Base-by-base conservation (phyloP, 1,140 invertebrate genomes). In the Meteorus sp. region DNA sequence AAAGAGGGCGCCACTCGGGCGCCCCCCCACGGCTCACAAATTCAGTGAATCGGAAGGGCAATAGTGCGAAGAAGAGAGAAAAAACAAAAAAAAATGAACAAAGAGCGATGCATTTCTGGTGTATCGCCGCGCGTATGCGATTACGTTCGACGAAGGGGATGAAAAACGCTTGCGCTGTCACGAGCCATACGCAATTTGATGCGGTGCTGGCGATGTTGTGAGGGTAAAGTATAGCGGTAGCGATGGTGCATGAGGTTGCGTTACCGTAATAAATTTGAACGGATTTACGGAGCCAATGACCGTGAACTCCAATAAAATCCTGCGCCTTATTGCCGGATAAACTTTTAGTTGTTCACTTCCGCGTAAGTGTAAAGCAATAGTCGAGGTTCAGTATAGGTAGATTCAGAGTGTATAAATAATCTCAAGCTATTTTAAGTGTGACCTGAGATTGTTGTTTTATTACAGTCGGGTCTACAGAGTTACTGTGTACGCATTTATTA, bases 61-160 rank as follows among this genome's bases (percentile, higher is more conserved):
- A 48, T n/a, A n/a, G n/a, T n/a, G n/a, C n/a, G n/a, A 48, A 48
- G 45, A 22, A 48, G 23, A 25, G 23, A 48, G 23, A 48, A 39
- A n/a, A 39, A 39, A 37, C 17, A 8, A 43, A 8, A 11, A 19
- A 17, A n/a, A 43, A 17, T 11, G 15, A 15, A 45, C 35, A 27
- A 50, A 43, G 45, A 50, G 50, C 22, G 41, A 41, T 17, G 23
- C 50, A 58, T 58, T 58, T 50, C 47, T 51, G 45, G 47, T 51
- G 37, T 58, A 58, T 58, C 56, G 51, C 35, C 23, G 20, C 56
- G 15, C 47, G 33, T 43, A 31, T 41, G 45, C 25, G 53, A 56
- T 45, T 45, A 56, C 41, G 45, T 25, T 11, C 22, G 23, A 29
- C 20, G 20, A 2, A 2, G 25, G 45, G 45, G 45, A 48, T n/a